These are phyloP conservation scores for Steinernema khuongi DNA, from an alignment of 1,140 invertebrate species.

Conservation along the genomic window DNA sequence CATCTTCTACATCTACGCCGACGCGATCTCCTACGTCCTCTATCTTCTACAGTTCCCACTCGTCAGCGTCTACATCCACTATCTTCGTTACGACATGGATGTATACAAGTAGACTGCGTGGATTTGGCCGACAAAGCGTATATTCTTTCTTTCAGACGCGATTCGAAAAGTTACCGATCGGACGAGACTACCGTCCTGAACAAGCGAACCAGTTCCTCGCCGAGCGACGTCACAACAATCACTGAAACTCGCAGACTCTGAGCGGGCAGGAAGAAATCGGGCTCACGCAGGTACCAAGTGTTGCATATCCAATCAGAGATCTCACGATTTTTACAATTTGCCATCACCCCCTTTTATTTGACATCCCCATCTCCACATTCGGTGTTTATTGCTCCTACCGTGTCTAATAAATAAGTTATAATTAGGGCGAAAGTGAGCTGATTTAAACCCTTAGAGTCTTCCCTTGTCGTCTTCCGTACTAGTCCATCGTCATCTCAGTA, in stretches of 20 bases:
- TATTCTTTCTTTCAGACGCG: not conserved
- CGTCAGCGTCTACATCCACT: constrained; percentile 27
- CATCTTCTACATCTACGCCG: constrained; percentile 24
- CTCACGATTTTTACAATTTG: not conserved
- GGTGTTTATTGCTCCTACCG: not conserved
- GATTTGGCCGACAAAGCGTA: not conserved
- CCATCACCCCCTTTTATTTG: not conserved
- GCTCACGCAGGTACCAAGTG: not conserved
- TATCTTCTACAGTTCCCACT: constrained; percentile 30
- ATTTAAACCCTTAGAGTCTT: too few relatives aligned
- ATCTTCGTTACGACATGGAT: constrained; percentile 43
- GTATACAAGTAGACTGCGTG: not conserved
- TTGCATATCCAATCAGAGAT: not conserved
- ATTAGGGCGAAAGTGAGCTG: too few relatives aligned
- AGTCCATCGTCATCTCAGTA: too few relatives aligned
- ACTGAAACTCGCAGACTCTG: not conserved
- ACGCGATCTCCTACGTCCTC: constrained; percentile 29
- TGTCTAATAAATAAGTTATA: not conserved
- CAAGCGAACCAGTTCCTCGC: not conserved
- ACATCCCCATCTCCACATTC: not conserved
- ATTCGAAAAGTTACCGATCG: not conserved
- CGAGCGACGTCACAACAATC: not conserved
- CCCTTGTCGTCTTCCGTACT: too few relatives aligned
- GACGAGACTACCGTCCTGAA: not conserved
- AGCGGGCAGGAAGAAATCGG: not conserved